These are phyloP conservation scores for Papilio xuthus DNA, from an alignment of 1,140 invertebrate genomes.

Conservation along the genomic window DNA sequence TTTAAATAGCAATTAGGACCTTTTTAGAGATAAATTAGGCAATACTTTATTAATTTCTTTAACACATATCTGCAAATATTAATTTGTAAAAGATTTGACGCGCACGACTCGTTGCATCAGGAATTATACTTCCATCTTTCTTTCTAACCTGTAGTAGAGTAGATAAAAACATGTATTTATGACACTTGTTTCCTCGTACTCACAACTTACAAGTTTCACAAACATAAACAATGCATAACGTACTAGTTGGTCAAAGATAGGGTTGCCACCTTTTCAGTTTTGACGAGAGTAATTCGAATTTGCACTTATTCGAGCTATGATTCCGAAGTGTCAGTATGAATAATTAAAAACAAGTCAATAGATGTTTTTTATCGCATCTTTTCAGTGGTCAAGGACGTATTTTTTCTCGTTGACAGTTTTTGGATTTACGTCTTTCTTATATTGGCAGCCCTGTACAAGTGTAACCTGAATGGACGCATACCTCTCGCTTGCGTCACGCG, in stretches of 20 bases:
- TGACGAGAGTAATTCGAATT: background rate
- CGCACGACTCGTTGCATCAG: too few species aligned
- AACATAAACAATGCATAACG: slow-evolving; percentile 24
- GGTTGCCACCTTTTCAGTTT: background rate
- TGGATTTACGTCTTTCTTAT: background rate
- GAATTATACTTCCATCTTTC: too few species aligned
- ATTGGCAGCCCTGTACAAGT: background rate
- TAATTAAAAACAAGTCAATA: too few species aligned
- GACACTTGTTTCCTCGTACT: background rate
- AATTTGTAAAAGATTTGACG: too few species aligned
- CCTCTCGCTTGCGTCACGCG: slow-evolving; percentile 30
- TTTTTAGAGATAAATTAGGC: too few species aligned
- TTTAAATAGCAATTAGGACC: too few species aligned
- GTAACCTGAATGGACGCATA: slow-evolving; percentile 25
- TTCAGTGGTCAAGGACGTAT: background rate
- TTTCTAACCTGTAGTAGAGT: background rate
- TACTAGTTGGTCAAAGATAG: background rate
- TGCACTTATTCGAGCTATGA: background rate
- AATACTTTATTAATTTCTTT: too few species aligned
- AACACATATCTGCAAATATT: too few species aligned
- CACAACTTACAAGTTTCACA: background rate
- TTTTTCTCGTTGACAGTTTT: background rate
- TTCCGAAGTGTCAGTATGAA: background rate
- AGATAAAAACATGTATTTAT: background rate
- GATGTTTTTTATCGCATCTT: too few species aligned